A percentile compares a stretch with the other conserved stretches of the same genome.
Conservation (phyloP, 2,888 invertebrate species). For the Odontothrips loti region DNA sequence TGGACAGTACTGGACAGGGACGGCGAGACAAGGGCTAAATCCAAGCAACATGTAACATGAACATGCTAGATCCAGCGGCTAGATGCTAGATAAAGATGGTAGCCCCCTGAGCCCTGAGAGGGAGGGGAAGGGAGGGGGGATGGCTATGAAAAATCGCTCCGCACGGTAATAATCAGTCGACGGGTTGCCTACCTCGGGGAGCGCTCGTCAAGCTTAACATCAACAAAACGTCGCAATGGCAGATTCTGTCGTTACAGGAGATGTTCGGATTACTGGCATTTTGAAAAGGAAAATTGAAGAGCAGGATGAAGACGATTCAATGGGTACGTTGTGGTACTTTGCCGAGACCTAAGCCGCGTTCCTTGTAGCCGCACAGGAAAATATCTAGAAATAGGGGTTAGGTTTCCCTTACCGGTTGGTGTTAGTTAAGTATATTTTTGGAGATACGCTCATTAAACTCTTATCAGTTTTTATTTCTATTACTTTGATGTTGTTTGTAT, state of each 20-base stretch:
- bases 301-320: not conserved
- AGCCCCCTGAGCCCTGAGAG: too few relatives aligned
- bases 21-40: too few relatives aligned
- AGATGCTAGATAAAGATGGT: too few relatives aligned
- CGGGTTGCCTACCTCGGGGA: too few relatives aligned
- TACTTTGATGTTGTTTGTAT: not conserved
- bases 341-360: too few relatives aligned
- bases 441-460: not conserved
- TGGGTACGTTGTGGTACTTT: not conserved
- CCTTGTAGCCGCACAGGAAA: not conserved
- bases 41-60: too few relatives aligned
- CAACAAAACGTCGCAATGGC: slow-evolving; percentile 9
- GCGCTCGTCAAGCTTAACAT: not conserved
- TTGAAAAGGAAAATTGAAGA: not conserved
- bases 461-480: not conserved
- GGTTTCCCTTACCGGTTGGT: not conserved
- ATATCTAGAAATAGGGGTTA: not conserved
- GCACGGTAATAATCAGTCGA: too few relatives aligned
- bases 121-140: too few relatives aligned
- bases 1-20: too few relatives aligned
- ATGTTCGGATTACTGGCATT: not conserved
- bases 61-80: too few relatives aligned
- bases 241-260: not conserved
- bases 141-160: too few relatives aligned
- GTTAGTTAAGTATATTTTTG: not conserved